phyloP scores from a whole-genome alignment of 2,113 vertebrate genomes.

The Eupsittula cactorum region DNA sequence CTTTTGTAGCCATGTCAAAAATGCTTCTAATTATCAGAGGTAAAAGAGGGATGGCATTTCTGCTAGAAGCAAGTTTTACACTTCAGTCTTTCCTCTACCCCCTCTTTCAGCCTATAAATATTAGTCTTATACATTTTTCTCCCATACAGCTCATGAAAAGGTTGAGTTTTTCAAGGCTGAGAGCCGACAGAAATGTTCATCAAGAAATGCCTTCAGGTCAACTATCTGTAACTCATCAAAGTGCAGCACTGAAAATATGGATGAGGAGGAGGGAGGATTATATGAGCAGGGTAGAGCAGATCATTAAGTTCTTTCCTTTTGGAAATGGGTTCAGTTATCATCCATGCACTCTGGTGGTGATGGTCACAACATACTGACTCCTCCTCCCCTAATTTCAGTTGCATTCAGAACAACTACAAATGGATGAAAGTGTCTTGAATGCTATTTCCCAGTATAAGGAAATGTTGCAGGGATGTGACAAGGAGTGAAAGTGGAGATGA shows the following conservation, averaged over 20 bases:
- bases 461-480: not conserved
- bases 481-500: not conserved
- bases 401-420: not conserved
- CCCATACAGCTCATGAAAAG: slow-evolving; percentile 31
- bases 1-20: slow-evolving; percentile 44
- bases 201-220: slow-evolving; percentile 57
- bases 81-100: not conserved
- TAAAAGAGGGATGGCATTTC: slow-evolving; percentile 50
- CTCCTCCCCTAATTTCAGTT: not conserved
- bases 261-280: not conserved
- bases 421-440: not conserved
- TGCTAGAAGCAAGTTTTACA: slow-evolving; percentile 63
- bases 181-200: slow-evolving; percentile 51
- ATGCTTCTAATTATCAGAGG: slow-evolving; percentile 45
- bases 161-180: slow-evolving; percentile 54
- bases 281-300: not conserved
- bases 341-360: not conserved
- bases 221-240: slow-evolving; percentile 18
- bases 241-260: not conserved
- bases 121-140: slow-evolving; percentile 44
- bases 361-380: not conserved
- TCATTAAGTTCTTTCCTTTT: not conserved
- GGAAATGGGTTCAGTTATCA: not conserved
- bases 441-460: not conserved
- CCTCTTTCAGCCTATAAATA: slow-evolving; percentile 39